Conservation (phyloP, 1,140 invertebrate species). For the Argopecten irradians region DNA sequence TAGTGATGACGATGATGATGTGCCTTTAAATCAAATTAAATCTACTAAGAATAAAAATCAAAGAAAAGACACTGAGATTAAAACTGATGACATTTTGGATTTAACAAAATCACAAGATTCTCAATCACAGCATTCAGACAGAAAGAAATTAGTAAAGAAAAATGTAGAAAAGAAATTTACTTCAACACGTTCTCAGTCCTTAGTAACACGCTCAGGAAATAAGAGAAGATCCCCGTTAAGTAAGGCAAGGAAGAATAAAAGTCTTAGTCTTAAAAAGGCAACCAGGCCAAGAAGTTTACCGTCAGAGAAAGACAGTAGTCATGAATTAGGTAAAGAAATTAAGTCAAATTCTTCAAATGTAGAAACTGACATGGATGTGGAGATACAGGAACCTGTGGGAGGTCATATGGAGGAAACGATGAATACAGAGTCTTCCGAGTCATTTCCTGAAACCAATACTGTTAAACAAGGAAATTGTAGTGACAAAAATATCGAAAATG, state of each 20-base stretch:
- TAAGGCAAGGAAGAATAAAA: background rate
- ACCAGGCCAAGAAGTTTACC: background rate
- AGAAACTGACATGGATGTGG: background rate
- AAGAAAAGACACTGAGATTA: background rate
- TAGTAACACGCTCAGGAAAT: background rate
- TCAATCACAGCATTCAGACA: background rate
- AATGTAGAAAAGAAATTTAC: background rate
- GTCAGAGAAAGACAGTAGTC: background rate
- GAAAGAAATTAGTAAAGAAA: background rate
- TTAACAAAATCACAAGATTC: background rate
- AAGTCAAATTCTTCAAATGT: background rate
- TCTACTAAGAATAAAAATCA: background rate
- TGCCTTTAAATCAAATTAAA: background rate
- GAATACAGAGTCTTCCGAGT: no score
- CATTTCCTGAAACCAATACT: no score
- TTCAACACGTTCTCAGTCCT: background rate
- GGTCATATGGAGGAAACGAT: no score
- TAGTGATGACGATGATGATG: constrained; percentile 16
- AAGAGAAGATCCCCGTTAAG: background rate
- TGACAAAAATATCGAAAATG: background rate
- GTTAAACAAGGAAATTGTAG: no score
- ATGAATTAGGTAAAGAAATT: background rate
- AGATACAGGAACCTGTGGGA: background rate
- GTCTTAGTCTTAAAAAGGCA: background rate
- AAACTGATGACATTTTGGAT: constrained; percentile 12